Base-by-base conservation (phyloP, 2,113 vertebrate genomes). In the Ia io region DNA sequence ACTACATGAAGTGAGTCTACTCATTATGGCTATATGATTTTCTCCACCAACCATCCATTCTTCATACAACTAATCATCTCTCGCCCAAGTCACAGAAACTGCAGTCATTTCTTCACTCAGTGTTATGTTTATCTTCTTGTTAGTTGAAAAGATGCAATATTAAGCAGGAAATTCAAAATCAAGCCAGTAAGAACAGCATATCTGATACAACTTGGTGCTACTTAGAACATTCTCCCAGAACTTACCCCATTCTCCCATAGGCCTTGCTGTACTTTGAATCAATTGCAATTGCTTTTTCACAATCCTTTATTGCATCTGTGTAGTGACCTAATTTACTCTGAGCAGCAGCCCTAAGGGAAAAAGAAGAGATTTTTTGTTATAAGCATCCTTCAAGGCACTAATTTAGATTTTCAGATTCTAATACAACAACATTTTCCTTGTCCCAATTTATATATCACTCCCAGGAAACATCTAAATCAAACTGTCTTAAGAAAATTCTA, bases 221-320 rank as follows among this genome's bases (percentile, higher is more conserved):
- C 30, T 51, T 13, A 44, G 71, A 84, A 77, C 30, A 56, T 79
- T 76, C 40, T 73, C 30, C 67, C 40, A 88, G 59, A 82, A 94
- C 99, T 99, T 98, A 99, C 99, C 99, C 99, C 99, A 99, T 99
- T 97, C 99, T 99, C 63, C 99, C 99, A 51, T 99, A 99, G 6
- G 99, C 99, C 98, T 99, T 99, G 98, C 99, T 99, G 98, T 99
- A 99, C 70, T 99, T 98, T 0, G 99, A 99, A 95, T 99, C 99
- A 32, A 99, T 99, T 47, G 98, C 98, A 76, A 99, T 99, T 79
- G 99, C 99, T 97, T 98, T 98, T 97, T 99, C 99, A 83, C 99
- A 99, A 80, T 99, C 99, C 49, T 98, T 98, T 76, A 99, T 99
- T 65, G 99, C 99, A 95, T 99, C 99, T 4, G 97, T 98, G 87